These are phyloP conservation scores for Hyposoter didymator DNA, from an alignment of 2,888 invertebrate species.

Conservation along the genomic window DNA sequence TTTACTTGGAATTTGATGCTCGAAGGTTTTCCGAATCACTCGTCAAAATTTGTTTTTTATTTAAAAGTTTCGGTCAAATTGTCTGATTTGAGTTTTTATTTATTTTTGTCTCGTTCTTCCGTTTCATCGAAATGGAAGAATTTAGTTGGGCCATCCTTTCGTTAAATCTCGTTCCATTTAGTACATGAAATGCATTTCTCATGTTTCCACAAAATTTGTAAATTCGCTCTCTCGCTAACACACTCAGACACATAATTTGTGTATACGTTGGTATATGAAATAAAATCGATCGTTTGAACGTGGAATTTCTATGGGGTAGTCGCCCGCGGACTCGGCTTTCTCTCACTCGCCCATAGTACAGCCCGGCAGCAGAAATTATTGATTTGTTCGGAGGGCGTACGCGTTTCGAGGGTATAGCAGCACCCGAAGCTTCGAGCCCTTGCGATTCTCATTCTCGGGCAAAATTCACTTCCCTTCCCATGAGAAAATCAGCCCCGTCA, in stretches of 20 bases:
- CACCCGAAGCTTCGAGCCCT: constrained; percentile 41
- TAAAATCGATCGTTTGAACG: constrained; percentile 58
- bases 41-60: not conserved
- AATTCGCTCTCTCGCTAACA: not conserved
- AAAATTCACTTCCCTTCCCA: constrained; percentile 52
- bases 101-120: constrained; percentile 4
- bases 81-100: constrained; percentile 24
- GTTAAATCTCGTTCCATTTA: not conserved
- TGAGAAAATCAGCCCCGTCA: constrained; percentile 26
- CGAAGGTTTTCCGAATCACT: not conserved
- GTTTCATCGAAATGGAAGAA: not conserved
- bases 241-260: not conserved
- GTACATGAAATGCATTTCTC: not conserved
- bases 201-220: constrained; percentile 2
- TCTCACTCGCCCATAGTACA: constrained; percentile 37
- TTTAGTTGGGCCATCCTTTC: not conserved
- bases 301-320: constrained; percentile 50
- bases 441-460: constrained; percentile 68
- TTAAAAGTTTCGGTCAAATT: constrained; percentile 33
- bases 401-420: constrained; percentile 46
- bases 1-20: not conserved
- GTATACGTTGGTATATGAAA: not conserved
- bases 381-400: constrained; percentile 76
- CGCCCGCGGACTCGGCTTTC: constrained; percentile 42
- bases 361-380: constrained; percentile 70